phyloP scores from a whole-genome alignment of 2,113 vertebrate genomes.

The Isurus oxyrinchus region DNA sequence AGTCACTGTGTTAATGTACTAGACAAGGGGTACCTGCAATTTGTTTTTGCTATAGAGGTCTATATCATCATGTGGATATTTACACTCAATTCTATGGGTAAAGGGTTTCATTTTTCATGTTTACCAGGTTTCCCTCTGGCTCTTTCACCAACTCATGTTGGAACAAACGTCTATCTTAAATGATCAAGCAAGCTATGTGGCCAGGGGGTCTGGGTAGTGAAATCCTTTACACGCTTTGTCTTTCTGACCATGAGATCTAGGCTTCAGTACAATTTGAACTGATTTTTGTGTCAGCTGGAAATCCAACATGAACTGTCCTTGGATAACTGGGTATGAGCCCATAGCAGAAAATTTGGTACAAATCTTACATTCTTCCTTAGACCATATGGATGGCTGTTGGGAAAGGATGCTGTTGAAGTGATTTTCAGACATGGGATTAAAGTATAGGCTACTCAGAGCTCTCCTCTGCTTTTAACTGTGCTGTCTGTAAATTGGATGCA shows the following conservation, averaged over 20 bases:
- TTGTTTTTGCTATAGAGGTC: not conserved
- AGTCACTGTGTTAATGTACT: not conserved
- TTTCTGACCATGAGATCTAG: not conserved
- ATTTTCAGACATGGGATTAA: not conserved
- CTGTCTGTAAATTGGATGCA: not conserved
- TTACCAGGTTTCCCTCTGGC: not conserved
- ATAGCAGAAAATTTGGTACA: not conserved
- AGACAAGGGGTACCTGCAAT: not conserved
- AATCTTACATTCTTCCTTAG: not conserved
- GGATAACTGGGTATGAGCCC: not conserved
- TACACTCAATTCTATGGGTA: too few species aligned
- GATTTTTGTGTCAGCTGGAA: not conserved
- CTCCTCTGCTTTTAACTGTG: not conserved
- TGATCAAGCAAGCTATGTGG: not conserved
- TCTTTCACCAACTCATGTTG: not conserved
- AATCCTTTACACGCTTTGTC: not conserved
- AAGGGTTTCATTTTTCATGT: too few species aligned
- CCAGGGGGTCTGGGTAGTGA: not conserved
- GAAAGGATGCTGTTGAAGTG: not conserved
- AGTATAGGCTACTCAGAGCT: not conserved
- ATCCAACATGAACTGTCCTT: not conserved
- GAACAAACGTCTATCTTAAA: not conserved
- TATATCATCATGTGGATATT: too few species aligned
- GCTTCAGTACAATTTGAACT: not conserved
- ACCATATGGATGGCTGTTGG: not conserved